Evolutionary conservation across 1,140 invertebrate species (phyloP).

Genomic region (Condylostylus longicornis): DNA sequence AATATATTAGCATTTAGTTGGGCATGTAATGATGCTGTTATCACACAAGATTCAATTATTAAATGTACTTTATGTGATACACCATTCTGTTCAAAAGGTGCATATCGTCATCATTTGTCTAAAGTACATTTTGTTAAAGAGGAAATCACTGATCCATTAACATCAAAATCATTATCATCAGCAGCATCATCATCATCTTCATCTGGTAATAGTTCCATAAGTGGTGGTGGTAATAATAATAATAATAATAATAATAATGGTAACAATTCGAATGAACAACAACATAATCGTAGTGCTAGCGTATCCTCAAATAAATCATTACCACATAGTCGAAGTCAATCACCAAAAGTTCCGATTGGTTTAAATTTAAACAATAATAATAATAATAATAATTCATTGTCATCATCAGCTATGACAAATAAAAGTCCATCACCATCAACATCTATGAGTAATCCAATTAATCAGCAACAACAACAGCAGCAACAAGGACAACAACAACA

Average conservation of each 20-base stretch:
- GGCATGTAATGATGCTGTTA: constrained; percentile 82
- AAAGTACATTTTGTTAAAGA: constrained; percentile 96
- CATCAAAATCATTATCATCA: constrained; percentile 30
- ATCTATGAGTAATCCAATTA: constrained; percentile 23
- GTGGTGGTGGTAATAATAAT: too few relatives aligned
- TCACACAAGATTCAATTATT: constrained; percentile 69
- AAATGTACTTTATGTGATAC: constrained; percentile 95
- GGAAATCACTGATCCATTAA: constrained; percentile 51
- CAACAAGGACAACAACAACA: constrained; percentile 6
- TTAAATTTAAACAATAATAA: not conserved
- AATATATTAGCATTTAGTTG: constrained; percentile 82
- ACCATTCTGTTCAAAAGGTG: constrained; percentile 89
- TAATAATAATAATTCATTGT: too few relatives aligned
- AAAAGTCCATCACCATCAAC: too few relatives aligned
- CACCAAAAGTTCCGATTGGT: constrained; percentile 18
- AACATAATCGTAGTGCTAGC: not conserved
- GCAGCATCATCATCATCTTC: constrained; percentile 23
- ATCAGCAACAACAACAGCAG: constrained; percentile 6
- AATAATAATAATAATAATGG: too few relatives aligned
- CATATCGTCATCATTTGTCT: constrained; percentile 88
- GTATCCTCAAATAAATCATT: constrained; percentile 3
- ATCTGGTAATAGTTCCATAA: too few relatives aligned
- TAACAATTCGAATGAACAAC: too few relatives aligned
- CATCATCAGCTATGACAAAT: not conserved
- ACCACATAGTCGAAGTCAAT: constrained; percentile 4